Percentiles rank a stretch among this genome's conserved stretches.
Conservation (phyloP, 2,113 vertebrate genomes). For the Leptocoma aspasia region DNA sequence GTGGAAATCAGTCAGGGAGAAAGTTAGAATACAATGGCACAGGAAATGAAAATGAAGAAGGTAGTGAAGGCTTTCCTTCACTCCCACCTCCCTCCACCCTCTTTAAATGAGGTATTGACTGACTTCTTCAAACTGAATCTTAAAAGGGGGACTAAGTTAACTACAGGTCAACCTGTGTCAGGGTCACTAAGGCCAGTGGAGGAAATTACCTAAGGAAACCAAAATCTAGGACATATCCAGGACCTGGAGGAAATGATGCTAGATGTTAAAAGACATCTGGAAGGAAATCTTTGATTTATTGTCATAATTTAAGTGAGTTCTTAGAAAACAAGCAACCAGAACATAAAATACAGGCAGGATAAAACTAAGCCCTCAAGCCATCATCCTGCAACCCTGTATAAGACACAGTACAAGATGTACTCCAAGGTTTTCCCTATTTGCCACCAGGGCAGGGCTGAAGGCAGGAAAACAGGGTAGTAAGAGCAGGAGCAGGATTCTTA, state of each 20-base stretch:
- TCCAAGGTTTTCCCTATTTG: neutral
- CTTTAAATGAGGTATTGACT: conserved; percentile 48
- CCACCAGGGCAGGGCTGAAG: neutral
- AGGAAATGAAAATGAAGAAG: conserved; percentile 47
- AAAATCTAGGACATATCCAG: conserved; percentile 67
- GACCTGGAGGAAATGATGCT: conserved; percentile 61
- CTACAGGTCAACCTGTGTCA: conserved; percentile 34
- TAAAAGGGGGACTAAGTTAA: conserved; percentile 46
- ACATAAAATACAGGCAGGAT: neutral
- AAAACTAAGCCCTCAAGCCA: neutral
- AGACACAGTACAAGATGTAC: neutral
- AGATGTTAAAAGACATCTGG: conserved; percentile 67
- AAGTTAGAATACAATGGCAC: neutral
- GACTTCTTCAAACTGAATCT: conserved; percentile 30
- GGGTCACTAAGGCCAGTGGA: conserved; percentile 28
- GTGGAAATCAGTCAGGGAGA: neutral
- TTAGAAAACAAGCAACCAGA: conserved; percentile 36
- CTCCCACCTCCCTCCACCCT: neutral
- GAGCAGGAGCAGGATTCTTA: neutral
- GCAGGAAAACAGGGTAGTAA: neutral
- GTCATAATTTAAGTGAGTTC: conserved; percentile 29
- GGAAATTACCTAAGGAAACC: conserved; percentile 71
- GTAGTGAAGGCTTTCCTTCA: neutral
- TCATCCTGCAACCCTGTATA: neutral
- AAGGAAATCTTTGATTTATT: conserved; percentile 56